Evolutionary conservation across 2,888 invertebrate genomes (phyloP), one percentile per base, ranked within the genome.

Genomic region (Lydus trimaculatus): DNA sequence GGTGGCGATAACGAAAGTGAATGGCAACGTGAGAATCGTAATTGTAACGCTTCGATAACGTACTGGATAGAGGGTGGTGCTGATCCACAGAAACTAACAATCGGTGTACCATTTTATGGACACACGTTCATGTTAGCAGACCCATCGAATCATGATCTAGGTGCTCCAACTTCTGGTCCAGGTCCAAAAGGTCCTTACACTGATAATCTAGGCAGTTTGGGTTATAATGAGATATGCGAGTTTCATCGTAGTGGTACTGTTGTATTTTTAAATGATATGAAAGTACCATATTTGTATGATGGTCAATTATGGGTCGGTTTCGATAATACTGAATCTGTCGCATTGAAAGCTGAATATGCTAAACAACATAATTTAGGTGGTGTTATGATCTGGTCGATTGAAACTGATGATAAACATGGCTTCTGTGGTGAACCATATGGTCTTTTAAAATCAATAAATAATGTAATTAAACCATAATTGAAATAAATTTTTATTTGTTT

Each of bases 341-440:
- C 71, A 63, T 71, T 73, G 0, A 81, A 89, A 83, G 73, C 85
- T 52, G 56, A 81, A 78, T 81, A 81, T 72, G 75, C 84, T 61
- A 73, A 85, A 78, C 71, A 83, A 69, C 61, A 81, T 65, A 65
- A 86, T 70, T 75, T 89, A 67, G 85, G 85, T 61, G 92, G 92
- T 15, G 86, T 87, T 0, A 92, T 93, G 91, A 77, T 91, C 0
- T 93, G 93, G 93, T 91, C 91, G 61, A 86, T 93, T 13, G 93
- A 93, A 77, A 90, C 91, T 7, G 93, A 93, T 77, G 93, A 93
- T 77, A 91, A 91, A 76, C 85, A 81, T 8, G 91, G 90, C 0
- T 74, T 78, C 0, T 92, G 92, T 73, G 87, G 88, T 0, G 77
- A 76, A 15, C 84, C 84, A 20, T 90, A 86, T 80, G 89, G 91